Percentiles rank a stretch among this genome's conserved stretches.
Conservation (phyloP, 2,888 invertebrate species). For the Harpalus rubripes region DNA sequence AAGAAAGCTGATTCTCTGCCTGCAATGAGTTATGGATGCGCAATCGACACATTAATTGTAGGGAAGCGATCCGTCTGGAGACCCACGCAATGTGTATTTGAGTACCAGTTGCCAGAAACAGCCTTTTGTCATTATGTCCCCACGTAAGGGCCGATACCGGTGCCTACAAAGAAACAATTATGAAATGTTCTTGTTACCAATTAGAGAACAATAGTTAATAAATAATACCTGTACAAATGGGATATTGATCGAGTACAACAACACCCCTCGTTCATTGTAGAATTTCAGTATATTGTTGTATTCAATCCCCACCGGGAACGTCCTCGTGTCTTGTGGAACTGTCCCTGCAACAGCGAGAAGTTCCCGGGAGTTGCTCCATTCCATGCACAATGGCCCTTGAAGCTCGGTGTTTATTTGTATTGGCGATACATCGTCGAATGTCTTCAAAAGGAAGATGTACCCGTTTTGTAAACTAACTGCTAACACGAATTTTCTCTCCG, state of each 20-base stretch:
- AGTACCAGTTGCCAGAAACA: constrained; percentile 96
- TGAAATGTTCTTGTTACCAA: constrained; percentile 52
- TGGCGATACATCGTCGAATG: constrained; percentile 96
- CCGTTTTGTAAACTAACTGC: constrained; percentile 95
- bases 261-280: constrained; percentile 91
- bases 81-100: constrained; percentile 96
- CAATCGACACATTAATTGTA: constrained; percentile 93
- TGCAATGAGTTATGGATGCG: constrained; percentile 87
- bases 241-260: constrained; percentile 89
- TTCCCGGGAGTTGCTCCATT: constrained; percentile 98
- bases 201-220: constrained; percentile 48
- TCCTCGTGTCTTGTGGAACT: constrained; percentile 76
- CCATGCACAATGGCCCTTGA: constrained; percentile 90
- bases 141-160: constrained; percentile 96
- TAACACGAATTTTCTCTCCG: constrained; percentile 86
- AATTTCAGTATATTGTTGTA: constrained; percentile 93
- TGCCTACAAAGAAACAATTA: constrained; percentile 79
- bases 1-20: constrained; percentile 86
- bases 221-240: constrained; percentile 85
- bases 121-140: constrained; percentile 97
- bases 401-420: constrained; percentile 91
- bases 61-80: constrained; percentile 91
- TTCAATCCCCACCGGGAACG: constrained; percentile 76
- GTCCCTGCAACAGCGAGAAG: constrained; percentile 94
- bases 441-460: constrained; percentile 92